A percentile compares a stretch with the other conserved stretches of the same genome.
These are phyloP conservation scores for Ophthalmotilapia sp. DNA, from an alignment of 2,113 vertebrate species.

Conservation along the genomic window DNA sequence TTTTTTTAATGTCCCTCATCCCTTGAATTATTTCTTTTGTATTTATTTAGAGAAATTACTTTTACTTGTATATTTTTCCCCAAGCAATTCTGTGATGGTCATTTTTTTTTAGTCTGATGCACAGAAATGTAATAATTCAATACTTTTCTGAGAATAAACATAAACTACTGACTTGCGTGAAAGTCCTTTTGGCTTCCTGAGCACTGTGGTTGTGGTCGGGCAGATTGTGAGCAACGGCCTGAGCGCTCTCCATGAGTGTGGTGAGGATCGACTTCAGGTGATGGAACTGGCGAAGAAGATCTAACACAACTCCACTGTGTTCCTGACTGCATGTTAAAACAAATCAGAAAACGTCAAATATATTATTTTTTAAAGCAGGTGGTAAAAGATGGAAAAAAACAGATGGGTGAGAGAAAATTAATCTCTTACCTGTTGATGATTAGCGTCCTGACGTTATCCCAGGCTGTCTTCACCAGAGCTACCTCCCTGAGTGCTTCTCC, in stretches of 20 bases:
- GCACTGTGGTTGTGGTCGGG: conserved; percentile 77
- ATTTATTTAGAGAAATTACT: background rate
- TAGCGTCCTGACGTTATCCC: conserved; percentile 78
- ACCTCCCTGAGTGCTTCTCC: conserved; percentile 79
- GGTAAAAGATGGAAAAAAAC: background rate
- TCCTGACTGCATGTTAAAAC: conserved; percentile 76
- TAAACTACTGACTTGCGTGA: conserved; percentile 76
- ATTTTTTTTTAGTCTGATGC: background rate
- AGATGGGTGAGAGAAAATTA: background rate
- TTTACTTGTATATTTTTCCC: background rate
- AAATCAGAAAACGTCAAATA: background rate
- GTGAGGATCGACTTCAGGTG: conserved; percentile 73
- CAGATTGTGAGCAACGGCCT: conserved; percentile 70
- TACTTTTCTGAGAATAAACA: background rate
- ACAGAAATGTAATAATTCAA: background rate
- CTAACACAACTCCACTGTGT: conserved; percentile 76
- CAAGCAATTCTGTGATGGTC: background rate
- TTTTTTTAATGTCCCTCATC: background rate
- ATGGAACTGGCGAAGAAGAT: conserved; percentile 83
- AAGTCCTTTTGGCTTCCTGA: conserved; percentile 78
- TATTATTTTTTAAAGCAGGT: background rate
- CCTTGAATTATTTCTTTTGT: background rate
- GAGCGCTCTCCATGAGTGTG: conserved; percentile 77
- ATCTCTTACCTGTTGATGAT: conserved; percentile 81
- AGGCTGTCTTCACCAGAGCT: conserved; percentile 74